Percentiles rank a stretch among this genome's conserved stretches.
phyloP scores from a whole-genome alignment of 2,797 vertebrate species.

The Steatocranus sp. region DNA sequence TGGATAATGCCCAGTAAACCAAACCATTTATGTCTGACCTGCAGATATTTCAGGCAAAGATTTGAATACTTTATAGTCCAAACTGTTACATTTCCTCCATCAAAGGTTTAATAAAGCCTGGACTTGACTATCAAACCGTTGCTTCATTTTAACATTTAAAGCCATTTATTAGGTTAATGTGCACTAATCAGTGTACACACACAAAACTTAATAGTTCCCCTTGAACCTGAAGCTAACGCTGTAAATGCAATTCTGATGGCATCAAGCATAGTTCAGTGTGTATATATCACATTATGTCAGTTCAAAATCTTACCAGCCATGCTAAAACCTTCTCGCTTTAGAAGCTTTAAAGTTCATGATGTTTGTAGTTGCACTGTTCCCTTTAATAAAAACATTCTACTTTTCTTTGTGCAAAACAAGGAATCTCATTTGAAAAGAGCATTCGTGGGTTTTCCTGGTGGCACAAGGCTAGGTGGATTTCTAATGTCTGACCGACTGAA shows the following conservation, averaged over 20 bases:
- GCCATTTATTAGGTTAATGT: neutral
- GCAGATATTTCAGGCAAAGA: neutral
- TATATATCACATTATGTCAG: neutral
- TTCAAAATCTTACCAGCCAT: neutral
- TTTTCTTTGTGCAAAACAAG: neutral
- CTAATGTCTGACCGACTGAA: neutral
- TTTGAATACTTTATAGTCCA: neutral
- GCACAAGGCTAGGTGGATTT: neutral
- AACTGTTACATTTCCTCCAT: neutral
- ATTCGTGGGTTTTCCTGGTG: neutral
- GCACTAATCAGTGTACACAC: neutral
- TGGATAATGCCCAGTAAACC: neutral
- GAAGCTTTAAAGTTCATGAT: neutral
- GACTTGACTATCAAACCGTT: neutral
- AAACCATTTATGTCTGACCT: neutral
- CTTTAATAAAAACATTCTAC: neutral
- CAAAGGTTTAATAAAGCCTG: neutral
- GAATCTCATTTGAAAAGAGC: neutral
- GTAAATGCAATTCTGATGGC: neutral
- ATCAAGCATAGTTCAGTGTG: neutral
- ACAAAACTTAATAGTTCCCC: neutral
- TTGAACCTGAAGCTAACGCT: neutral
- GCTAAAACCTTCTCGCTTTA: neutral
- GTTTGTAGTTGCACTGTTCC: neutral
- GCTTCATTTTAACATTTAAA: neutral